Conservation (phyloP, 2,888 invertebrate species). For the Drosophila vallismaia region DNA sequence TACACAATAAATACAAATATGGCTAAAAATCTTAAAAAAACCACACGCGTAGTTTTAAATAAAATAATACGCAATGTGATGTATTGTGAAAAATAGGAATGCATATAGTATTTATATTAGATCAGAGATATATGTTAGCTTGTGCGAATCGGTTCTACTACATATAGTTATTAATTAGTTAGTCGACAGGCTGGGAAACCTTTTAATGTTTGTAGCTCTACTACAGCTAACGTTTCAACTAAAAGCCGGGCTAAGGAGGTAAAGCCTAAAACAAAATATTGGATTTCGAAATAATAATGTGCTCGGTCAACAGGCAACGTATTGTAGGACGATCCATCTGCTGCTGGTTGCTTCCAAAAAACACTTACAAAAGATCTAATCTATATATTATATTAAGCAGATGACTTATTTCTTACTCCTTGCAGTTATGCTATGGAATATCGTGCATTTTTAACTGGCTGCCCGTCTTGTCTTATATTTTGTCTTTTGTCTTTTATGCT, state of each 20-base stretch:
- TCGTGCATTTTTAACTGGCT: conserved; percentile 20
- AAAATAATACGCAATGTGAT: conserved; percentile 27
- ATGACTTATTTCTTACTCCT: conserved; percentile 8
- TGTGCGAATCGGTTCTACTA: conserved; percentile 43
- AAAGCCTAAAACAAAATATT: conserved; percentile 8
- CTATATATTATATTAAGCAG: conserved; percentile 25
- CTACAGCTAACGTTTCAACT: conserved; percentile 31
- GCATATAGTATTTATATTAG: conserved; percentile 39
- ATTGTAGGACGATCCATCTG: conserved; percentile 12
- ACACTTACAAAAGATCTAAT: conserved; percentile 47
- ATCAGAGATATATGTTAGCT: conserved; percentile 33
- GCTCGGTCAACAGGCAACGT: conserved; percentile 14
- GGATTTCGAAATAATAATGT: background rate
- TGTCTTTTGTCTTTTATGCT: conserved; percentile 15
- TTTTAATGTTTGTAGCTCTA: conserved; percentile 22
- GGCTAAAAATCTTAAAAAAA: conserved; percentile 59
- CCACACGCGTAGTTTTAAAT: conserved; percentile 51
- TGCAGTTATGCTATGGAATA: conserved; percentile 33
- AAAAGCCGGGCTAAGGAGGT: conserved; percentile 23
- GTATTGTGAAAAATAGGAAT: conserved; percentile 49
- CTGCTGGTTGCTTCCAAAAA: conserved; percentile 36
- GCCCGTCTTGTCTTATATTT: conserved; percentile 16
- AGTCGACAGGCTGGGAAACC: conserved; percentile 37
- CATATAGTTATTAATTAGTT: conserved; percentile 16
- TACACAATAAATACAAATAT: conserved; percentile 55